Conservation (phyloP, 2,113 vertebrate species). For the Campylomormyrus numenius region DNA sequence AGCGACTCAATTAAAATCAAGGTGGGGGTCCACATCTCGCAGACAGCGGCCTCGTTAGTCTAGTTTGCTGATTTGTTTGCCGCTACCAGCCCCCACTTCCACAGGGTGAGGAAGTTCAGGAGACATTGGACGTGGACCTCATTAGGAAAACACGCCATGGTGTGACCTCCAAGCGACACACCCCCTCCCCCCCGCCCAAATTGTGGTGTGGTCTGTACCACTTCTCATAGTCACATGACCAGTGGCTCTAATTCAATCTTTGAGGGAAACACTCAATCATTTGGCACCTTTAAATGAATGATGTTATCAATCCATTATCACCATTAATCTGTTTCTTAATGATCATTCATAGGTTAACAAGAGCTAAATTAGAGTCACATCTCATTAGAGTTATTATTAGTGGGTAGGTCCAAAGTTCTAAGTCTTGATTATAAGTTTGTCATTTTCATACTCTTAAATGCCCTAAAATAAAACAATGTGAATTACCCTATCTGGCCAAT, state of each 20-base stretch:
- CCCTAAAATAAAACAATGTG: neutral
- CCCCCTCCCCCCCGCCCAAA: neutral
- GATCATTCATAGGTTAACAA: neutral
- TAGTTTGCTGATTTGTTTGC: neutral
- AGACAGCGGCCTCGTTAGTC: neutral
- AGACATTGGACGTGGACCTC: neutral
- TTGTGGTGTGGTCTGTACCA: neutral
- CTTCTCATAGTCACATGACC: neutral
- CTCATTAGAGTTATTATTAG: neutral
- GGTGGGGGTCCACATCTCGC: neutral
- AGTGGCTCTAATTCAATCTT: neutral
- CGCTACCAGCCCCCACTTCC: neutral
- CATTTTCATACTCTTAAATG: neutral
- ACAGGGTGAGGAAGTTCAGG: neutral
- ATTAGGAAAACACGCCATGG: neutral
- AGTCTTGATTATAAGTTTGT: neutral
- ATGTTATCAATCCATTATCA: neutral
- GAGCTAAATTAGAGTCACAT: neutral
- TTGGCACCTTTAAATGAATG: neutral
- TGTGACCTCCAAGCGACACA: neutral
- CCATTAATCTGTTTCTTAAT: neutral
- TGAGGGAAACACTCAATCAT: neutral
- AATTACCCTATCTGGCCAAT: neutral
- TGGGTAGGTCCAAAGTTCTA: neutral
- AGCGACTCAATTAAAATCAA: constrained; percentile 12